Evolutionary conservation across 2,113 vertebrate species (phyloP).

Genomic region (Micromys minutus): DNA sequence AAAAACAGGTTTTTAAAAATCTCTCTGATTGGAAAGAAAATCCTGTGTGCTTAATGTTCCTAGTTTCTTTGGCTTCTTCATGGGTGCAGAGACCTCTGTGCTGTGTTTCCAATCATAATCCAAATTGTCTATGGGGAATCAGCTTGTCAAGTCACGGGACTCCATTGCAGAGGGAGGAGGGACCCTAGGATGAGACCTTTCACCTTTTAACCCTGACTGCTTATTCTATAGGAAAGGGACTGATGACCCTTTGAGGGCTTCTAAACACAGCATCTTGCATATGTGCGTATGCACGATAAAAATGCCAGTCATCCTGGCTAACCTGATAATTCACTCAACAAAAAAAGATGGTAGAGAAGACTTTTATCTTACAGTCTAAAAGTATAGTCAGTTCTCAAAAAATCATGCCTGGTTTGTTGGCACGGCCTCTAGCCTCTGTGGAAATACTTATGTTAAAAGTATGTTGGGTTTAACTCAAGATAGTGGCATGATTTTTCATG

Average conservation of each 20-base stretch:
- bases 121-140: background rate
- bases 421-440: background rate
- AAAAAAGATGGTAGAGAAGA: background rate
- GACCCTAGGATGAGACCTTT: background rate
- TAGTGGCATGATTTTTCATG: background rate
- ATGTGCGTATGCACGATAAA: background rate
- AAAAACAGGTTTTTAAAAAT: too few species aligned
- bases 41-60: background rate
- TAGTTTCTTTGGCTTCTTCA: background rate
- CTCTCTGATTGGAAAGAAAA: background rate
- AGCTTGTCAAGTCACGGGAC: too few species aligned
- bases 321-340: background rate
- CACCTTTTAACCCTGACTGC: background rate
- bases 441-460: background rate
- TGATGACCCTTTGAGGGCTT: background rate
- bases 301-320: background rate
- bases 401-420: background rate
- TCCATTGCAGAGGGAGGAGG: rapidly evolving
- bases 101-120: background rate
- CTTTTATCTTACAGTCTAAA: conserved; percentile 1
- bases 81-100: background rate
- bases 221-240: background rate
- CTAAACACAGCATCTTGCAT: background rate
- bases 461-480: conserved; percentile 35
- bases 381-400: background rate